phyloP scores from a whole-genome alignment of 2,888 invertebrate species.

The Acrobasis consociella region DNA sequence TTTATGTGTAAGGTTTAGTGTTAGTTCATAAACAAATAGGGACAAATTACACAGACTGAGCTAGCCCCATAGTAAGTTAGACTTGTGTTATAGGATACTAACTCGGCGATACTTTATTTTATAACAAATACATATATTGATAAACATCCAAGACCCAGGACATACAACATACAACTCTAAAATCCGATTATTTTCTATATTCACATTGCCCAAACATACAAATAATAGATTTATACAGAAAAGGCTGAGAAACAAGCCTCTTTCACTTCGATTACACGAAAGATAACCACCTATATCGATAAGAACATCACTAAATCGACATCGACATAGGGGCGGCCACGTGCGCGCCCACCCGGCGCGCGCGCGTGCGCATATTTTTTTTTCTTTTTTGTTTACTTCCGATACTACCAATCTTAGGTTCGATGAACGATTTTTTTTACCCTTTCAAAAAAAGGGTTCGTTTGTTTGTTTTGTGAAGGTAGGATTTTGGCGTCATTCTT shows the following conservation, averaged over 20 bases:
- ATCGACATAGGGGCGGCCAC: constrained; percentile 75
- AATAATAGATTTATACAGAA: constrained; percentile 24
- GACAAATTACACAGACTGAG: too few species aligned
- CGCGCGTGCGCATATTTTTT: constrained; percentile 59
- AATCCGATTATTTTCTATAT: too few species aligned
- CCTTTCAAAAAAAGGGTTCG: constrained; percentile 13
- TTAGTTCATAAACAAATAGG: too few species aligned
- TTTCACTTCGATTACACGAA: constrained; percentile 12
- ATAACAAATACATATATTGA: too few species aligned
- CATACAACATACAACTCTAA: too few species aligned
- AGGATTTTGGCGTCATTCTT: background rate
- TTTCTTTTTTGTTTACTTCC: constrained; percentile 51
- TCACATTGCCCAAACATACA: background rate
- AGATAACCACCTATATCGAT: constrained; percentile 38
- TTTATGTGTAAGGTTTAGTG: too few species aligned
- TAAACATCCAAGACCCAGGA: too few species aligned
- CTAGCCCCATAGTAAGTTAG: too few species aligned
- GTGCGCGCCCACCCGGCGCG: constrained; percentile 73
- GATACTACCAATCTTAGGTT: constrained; percentile 30
- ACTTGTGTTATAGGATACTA: too few species aligned
- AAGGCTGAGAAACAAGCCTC: constrained; percentile 18
- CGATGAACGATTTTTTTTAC: constrained; percentile 26
- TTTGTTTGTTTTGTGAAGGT: constrained; percentile 14
- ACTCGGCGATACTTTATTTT: too few species aligned
- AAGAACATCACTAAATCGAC: constrained; percentile 57